Evolutionary conservation across 2,888 invertebrate genomes (phyloP), one percentile per base, ranked within the genome.

Genomic region (Conchocele bisecta): DNA sequence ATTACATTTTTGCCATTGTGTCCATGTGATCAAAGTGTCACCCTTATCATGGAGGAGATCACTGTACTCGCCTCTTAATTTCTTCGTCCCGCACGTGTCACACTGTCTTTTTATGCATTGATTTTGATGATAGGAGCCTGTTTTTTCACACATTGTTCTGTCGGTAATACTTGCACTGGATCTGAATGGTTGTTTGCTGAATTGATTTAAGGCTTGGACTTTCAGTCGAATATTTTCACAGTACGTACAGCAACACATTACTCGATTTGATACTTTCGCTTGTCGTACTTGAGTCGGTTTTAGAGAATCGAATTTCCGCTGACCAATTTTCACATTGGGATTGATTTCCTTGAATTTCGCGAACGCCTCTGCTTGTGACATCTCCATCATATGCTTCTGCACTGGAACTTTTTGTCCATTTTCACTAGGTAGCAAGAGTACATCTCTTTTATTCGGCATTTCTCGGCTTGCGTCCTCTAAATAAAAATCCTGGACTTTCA

Each of bases 161-260:
- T 54, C 42, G n/a, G 37, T 4, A n/a, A 63, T 17, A n/a, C 28
- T 22, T 17, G 13, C 29, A 7, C 35, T 33, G 15, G 53, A 54
- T 26, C 26, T 24, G 5, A n/a, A n/a, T n/a, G n/a, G n/a, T n/a
- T n/a, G n/a, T n/a, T n/a, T n/a, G n/a, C n/a, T n/a, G n/a, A n/a
- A n/a, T n/a, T n/a, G n/a, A n/a, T n/a, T n/a, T n/a, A n/a, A n/a
- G n/a, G n/a, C n/a, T n/a, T n/a, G n/a, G 9, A 53, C 11, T 42
- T 41, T 61, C 7, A 51, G 31, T 22, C 53, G 5, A 3, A 53
- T 24, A 22, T 61, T 61, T 42, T 51, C 61, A 20, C 51, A 61
- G 24, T 53, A 61, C n/a, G 61, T 53, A 22, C 54, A 63, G 20
- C 58, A 64, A 15, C 64, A 56, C 0, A 56, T 56, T 28, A 64